Base-by-base conservation (phyloP, 2,113 vertebrate genomes). In the Neopipo cinnamomea region DNA sequence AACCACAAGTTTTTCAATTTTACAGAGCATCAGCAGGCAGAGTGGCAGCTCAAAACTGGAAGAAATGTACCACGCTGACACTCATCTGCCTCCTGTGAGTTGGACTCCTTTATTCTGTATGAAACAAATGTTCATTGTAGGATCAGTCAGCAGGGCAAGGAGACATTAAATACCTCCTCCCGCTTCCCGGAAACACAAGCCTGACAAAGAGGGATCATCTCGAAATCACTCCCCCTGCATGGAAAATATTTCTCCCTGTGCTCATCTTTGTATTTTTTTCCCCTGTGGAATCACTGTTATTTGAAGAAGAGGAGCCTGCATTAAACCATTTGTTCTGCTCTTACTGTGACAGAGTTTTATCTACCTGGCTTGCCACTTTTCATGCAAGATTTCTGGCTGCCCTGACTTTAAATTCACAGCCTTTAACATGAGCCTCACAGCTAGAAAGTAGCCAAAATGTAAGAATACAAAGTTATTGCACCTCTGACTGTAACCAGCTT, bases 231-330 rank as follows among this genome's bases (percentile, higher is more conserved):
- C 22, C 4, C 27, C 12, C 20, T 70, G 11, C 30, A 78, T 59
- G 11, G 19, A 63, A 67, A 59, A 33, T 33, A 22, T 28, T 74
- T 83, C 50, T 80, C 20, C 4, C 21, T 59, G 11, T 42, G 12
- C 19, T 58, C 4, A 12, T 33, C 3, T 14, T n/a, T 20, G 31
- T 46, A 18, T 12, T 37, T 42, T 20, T 15, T 13, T 5, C 12
- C 6, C 4, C 12, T 4, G 1, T 37, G 12, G 17, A 53, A 91
- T 47, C 0, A 0, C 2, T 3, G 0, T 6, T 52, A 19, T 74
- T 61, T 68, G 27, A 52, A 86, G 31, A 81, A 71, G 6, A 42
- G 9, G 13, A 78, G 2, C 1, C 28, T 52, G 1, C 11, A 68
- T 68, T 37, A 56, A 68, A 66, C 12, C 42, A 35, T 61, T 93